phyloP scores from a whole-genome alignment of 2,113 vertebrate genomes.

The Numida meleagris region DNA sequence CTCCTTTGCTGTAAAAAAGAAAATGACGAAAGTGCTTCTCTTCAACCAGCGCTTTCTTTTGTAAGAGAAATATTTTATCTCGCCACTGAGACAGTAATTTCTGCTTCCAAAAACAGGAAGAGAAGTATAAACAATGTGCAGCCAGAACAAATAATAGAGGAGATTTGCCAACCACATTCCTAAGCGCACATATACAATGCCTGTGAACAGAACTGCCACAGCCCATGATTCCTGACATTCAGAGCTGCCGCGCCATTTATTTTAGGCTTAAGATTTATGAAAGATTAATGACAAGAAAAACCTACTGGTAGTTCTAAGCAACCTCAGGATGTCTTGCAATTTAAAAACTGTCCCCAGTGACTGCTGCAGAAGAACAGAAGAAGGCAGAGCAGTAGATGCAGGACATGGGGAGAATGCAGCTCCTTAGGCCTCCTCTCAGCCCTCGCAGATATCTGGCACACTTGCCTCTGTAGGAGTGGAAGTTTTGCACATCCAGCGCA shows the following conservation, averaged over 20 bases:
- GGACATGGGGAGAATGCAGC: neutral
- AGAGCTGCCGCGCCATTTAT: neutral
- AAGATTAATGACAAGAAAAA: constrained; percentile 34
- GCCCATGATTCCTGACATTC: constrained; percentile 16
- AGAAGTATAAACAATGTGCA: constrained; percentile 53
- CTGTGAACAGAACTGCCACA: constrained; percentile 14
- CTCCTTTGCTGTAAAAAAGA: neutral
- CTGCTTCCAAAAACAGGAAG: constrained; percentile 69
- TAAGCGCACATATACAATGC: neutral
- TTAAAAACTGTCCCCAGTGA: neutral
- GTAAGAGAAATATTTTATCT: constrained; percentile 55
- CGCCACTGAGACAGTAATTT: constrained; percentile 44
- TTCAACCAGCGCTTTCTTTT: neutral
- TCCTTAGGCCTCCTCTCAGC: neutral
- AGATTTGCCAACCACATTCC: constrained; percentile 36
- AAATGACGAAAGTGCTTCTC: neutral
- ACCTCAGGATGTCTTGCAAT: neutral
- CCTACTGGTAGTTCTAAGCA: neutral
- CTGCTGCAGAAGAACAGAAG: neutral
- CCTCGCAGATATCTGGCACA: neutral
- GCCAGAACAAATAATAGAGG: constrained; percentile 33
- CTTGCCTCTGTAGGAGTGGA: neutral
- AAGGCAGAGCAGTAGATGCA: neutral
- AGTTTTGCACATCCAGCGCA: neutral
- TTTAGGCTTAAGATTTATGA: constrained; percentile 29